Evolutionary conservation across 2,113 vertebrate genomes (phyloP), one percentile per base, ranked within the genome.

Genomic region (Cebus imitator): DNA sequence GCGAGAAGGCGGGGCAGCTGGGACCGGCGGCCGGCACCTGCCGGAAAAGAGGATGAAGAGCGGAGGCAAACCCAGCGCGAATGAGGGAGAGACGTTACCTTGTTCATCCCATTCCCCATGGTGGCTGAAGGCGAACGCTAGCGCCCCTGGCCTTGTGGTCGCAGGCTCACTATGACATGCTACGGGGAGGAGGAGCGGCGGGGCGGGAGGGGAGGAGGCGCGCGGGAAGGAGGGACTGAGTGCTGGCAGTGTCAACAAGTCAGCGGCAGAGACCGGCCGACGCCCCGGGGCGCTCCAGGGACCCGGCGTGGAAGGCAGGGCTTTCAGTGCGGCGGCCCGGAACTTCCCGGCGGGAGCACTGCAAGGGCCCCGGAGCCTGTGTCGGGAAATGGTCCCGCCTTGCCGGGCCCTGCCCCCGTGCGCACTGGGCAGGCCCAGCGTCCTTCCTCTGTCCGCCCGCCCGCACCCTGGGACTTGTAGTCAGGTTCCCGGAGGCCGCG

Each of bases 51-150:
- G 70, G 78, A 72, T 20, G 9, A 8, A 23, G 18, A 8, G 70
- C 16, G n/a, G 40, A 25, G 72, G 64, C 72, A 8, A 6, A 84
- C 5, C 30, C 52, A 12, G 72, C 52, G 45, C 89, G 27, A 64
- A 92, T 6, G n/a, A 73, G 32, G 93, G 75, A 82, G 82, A 85
- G 92, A 27, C 91, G 96, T 98, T 99, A 98, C 98, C 98, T 99
- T 98, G 98, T 98, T 98, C 98, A 99, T 98, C 97, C 98, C 98
- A 98, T 98, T 98, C 97, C 98, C 98, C 98, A 99, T 98, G 98
- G 98, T 95, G 98, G 98, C 97, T 87, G 88, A 64, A 30, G 90
- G 94, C 97, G 96, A 93, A 83, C 91, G 81, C 94, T 82, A 43
- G 94, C 94, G 79, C 96, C 95, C 72, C 78, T 55, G 94, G 87